Base-by-base conservation (phyloP, 2,113 vertebrate genomes). In the Pavo muticus region DNA sequence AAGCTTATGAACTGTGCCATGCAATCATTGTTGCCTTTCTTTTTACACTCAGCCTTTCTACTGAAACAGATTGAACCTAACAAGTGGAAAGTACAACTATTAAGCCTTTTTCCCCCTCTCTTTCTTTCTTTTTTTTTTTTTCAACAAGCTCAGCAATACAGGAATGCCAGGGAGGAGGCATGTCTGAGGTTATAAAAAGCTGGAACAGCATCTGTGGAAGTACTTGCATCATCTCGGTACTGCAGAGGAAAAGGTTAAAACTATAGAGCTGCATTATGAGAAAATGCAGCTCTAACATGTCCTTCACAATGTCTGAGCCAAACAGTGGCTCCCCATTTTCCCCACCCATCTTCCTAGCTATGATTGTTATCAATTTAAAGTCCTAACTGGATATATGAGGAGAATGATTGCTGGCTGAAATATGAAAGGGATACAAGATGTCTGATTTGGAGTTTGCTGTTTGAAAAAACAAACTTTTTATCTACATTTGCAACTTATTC, bases 181-280 rank as follows among this genome's bases (percentile, higher is more conserved):
- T 68, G 61, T 86, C 73, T 86, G 42, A 61, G 47, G n/a, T 65
- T 83, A 86, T 67, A 76, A 93, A 93, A 84, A 88, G 18, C 30
- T 86, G 25, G 68, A 90, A 76, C n/a, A 63, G 5, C 19, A 59
- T 61, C 67, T 84, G 23, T 44, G 84, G n/a, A 30, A 87, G 20
- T 17, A 54, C 30, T 88, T 65, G 15, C 7, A 63, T 92, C 59
- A 69, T n/a, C 88, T 91, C 27, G 10, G 50, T 72, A 23, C 25
- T 60, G 37, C 25, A 84, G 44, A 39, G 11, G 20, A 71, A 84
- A 91, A 88, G 5, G 6, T 50, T 73, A 77, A 83, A 81, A 14
- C 10, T 32, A 2, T 3, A 47, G 39, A 48, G 3, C 14, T 71
- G 12, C 10, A 32, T 0, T 44, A 21, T 10, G 16, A n/a, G 25